Percentiles rank a stretch among this genome's conserved stretches.
These are phyloP conservation scores for Elgonia sp. DNA, from an alignment of 2,888 invertebrate genomes.

Conservation along the genomic window DNA sequence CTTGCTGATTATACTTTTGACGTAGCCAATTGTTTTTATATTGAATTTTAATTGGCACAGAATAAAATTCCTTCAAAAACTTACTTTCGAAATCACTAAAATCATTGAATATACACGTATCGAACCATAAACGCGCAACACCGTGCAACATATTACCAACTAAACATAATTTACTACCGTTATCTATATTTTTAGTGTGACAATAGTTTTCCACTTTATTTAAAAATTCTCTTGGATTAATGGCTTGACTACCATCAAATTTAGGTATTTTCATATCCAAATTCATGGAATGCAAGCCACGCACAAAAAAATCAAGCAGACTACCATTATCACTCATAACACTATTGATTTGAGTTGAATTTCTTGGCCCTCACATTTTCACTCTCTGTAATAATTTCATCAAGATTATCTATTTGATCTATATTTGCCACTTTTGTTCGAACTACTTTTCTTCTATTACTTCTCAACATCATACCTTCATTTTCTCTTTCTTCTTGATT, in stretches of 20 bases:
- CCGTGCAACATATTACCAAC: slow-evolving; percentile 16
- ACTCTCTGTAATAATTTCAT: no score
- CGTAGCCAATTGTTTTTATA: slow-evolving; percentile 45
- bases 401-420: no score
- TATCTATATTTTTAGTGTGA: slow-evolving; percentile 23
- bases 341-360: no score
- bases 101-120: slow-evolving; percentile 7
- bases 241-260: slow-evolving; percentile 26
- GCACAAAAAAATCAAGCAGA: neutral
- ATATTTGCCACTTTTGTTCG: no score
- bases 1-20: slow-evolving; percentile 23
- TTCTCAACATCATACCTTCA: no score
- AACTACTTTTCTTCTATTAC: no score
- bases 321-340: no score
- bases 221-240: slow-evolving; percentile 52
- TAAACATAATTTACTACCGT: neutral
- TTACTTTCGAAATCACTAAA: slow-evolving; percentile 9
- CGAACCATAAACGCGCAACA: no score
- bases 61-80: no score
- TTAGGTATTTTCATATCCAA: slow-evolving; percentile 34
- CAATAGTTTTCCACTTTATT: slow-evolving; percentile 35
- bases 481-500: no score
- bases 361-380: no score
- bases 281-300: slow-evolving; percentile 33
- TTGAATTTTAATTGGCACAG: slow-evolving; percentile 23